A percentile compares a stretch with the other conserved stretches of the same genome.
These are phyloP conservation scores for Altica lythri DNA, from an alignment of 2,888 invertebrate genomes.

Conservation along the genomic window DNA sequence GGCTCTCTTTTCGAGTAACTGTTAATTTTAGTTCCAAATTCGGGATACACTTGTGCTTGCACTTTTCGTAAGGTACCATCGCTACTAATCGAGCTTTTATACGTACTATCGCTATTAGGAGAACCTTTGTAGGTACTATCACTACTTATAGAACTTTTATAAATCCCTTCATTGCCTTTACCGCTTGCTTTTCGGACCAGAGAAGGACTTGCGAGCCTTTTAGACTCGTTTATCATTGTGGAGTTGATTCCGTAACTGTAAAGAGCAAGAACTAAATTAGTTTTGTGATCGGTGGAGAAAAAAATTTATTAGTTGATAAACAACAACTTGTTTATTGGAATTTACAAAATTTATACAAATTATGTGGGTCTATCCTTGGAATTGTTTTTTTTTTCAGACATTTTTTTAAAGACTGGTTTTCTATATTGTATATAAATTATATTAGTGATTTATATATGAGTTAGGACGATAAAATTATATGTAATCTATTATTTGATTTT, in stretches of 20 bases:
- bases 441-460: too few relatives aligned
- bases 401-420: too few relatives aligned
- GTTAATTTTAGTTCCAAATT: constrained; percentile 37
- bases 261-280: too few relatives aligned
- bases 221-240: constrained; percentile 54
- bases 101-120: constrained; percentile 34
- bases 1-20: constrained; percentile 46
- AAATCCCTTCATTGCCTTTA: constrained; percentile 35
- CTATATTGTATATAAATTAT: too few relatives aligned
- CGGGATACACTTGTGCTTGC: constrained; percentile 54
- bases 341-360: too few relatives aligned
- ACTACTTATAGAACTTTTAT: constrained; percentile 7
- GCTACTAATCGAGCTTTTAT: constrained; percentile 41
- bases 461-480: too few relatives aligned
- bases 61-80: constrained; percentile 54
- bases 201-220: constrained; percentile 80
- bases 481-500: too few relatives aligned
- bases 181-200: constrained; percentile 75
- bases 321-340: too few relatives aligned
- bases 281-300: too few relatives aligned
- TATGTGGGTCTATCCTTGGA: too few relatives aligned
- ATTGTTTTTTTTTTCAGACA: too few relatives aligned
- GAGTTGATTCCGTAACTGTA: constrained; percentile 76
- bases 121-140: constrained; percentile 10
- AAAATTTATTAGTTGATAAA: too few relatives aligned